phyloP scores from a whole-genome alignment of 2,113 vertebrate species.

The Mesoclemmys tuberculata region DNA sequence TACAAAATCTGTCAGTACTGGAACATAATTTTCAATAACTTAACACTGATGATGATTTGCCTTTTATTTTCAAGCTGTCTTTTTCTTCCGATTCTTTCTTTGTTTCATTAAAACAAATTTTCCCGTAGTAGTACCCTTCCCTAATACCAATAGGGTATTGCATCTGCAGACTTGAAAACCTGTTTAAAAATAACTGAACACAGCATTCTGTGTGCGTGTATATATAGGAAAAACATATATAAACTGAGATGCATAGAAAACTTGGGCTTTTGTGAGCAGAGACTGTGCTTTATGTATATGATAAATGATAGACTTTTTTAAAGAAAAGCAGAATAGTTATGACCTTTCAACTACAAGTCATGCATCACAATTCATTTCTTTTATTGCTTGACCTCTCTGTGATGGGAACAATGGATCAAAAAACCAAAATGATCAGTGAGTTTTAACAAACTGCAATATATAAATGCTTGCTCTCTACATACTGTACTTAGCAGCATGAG shows the following conservation, averaged over 20 bases:
- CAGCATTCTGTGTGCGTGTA: constrained; percentile 79
- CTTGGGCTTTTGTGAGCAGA: constrained; percentile 75
- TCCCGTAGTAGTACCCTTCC: constrained; percentile 74
- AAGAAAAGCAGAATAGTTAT: constrained; percentile 64
- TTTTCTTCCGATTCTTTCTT: constrained; percentile 56
- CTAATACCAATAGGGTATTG: constrained; percentile 52
- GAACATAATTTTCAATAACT: constrained; percentile 75
- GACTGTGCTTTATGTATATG: constrained; percentile 73
- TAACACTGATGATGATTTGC: constrained; percentile 72
- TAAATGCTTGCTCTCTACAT: constrained; percentile 92
- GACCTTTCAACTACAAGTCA: constrained; percentile 71
- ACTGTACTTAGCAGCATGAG: constrained; percentile 99
- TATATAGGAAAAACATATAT: constrained; percentile 78
- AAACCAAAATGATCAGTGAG: constrained; percentile 78
- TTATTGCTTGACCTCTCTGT: constrained; percentile 78
- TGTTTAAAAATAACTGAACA: constrained; percentile 79
- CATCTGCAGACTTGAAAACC: constrained; percentile 75
- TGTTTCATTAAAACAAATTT: constrained; percentile 21
- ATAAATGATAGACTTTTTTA: constrained; percentile 69
- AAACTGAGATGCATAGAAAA: constrained; percentile 76
- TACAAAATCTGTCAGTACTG: constrained; percentile 74
- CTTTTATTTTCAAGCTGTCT: constrained; percentile 54
- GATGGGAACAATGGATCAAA: constrained; percentile 81
- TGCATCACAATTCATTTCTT: constrained; percentile 74
- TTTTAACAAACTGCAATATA: constrained; percentile 90